Percentiles rank a stretch among this genome's conserved stretches.
Evolutionary conservation across 2,113 vertebrate species (phyloP).

Genomic region (Gyps fulvus): DNA sequence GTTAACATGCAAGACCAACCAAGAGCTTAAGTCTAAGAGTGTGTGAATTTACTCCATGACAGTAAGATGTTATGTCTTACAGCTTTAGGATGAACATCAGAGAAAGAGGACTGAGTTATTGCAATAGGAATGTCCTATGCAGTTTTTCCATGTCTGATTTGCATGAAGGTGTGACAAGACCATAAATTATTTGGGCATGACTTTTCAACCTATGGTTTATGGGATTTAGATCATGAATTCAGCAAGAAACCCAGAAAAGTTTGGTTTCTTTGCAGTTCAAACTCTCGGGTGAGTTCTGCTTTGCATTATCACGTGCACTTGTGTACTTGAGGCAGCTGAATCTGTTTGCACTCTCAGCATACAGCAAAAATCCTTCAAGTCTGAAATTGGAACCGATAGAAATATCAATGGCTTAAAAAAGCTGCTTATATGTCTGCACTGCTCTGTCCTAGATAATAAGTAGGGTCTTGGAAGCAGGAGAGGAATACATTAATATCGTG

Average conservation of each 20-base stretch:
- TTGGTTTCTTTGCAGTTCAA: background rate
- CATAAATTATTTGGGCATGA: too few relatives aligned
- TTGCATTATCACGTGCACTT: background rate
- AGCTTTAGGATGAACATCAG: rapidly evolving
- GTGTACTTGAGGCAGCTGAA: background rate
- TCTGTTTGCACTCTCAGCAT: background rate
- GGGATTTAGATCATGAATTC: background rate
- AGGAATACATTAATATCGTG: background rate
- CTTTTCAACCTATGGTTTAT: rapidly evolving
- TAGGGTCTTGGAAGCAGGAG: background rate
- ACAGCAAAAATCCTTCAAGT: background rate
- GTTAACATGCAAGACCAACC: too few relatives aligned
- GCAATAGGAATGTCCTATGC: background rate
- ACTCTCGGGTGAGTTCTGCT: background rate
- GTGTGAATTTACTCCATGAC: background rate
- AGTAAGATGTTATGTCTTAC: background rate
- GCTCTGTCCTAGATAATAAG: background rate
- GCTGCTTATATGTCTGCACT: background rate
- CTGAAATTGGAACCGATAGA: background rate
- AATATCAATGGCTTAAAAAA: background rate
- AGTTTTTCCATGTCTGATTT: background rate
- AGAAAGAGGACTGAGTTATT: background rate
- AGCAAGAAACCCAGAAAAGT: background rate
- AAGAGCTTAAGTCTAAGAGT: too few relatives aligned
- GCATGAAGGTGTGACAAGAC: background rate